phyloP scores from a whole-genome alignment of 1,140 invertebrate species.

The Zaprionus ghesquierei region DNA sequence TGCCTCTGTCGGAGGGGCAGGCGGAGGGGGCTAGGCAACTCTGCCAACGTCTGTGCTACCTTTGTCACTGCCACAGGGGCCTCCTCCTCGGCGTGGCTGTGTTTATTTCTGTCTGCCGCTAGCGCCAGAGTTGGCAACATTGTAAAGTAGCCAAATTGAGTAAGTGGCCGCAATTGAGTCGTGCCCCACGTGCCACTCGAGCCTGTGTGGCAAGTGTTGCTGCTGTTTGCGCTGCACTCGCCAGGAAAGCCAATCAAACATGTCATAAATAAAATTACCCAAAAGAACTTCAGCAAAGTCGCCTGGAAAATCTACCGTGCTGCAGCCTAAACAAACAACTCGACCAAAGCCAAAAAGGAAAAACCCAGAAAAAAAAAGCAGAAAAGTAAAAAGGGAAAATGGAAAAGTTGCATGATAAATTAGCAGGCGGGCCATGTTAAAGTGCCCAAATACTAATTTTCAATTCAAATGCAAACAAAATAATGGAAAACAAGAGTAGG shows the following conservation, averaged over 20 bases:
- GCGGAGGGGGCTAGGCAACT: not conserved
- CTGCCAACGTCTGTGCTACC: conserved; percentile 17
- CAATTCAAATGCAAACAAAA: conserved; percentile 81
- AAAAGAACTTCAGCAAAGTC: conserved; percentile 12
- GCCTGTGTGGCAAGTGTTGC: conserved; percentile 18
- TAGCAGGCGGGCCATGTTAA: conserved; percentile 56
- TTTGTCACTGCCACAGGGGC: conserved; percentile 37
- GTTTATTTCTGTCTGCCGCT: conserved; percentile 62
- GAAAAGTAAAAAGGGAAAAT: conserved; percentile 11
- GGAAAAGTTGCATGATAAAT: conserved; percentile 70
- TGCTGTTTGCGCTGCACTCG: conserved; percentile 47
- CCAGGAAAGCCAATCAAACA: conserved; percentile 64
- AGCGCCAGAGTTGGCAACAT: conserved; percentile 66
- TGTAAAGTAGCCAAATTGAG: conserved; percentile 69
- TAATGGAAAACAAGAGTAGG: conserved; percentile 74
- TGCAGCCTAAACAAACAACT: conserved; percentile 70
- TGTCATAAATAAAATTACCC: conserved; percentile 79
- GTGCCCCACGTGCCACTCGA: conserved; percentile 6
- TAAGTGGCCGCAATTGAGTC: conserved; percentile 72
- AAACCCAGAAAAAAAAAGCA: conserved; percentile 16
- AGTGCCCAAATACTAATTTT: conserved; percentile 78
- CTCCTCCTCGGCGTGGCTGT: not conserved
- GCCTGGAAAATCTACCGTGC: no score
- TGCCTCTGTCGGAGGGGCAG: not conserved
- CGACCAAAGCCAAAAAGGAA: conserved; percentile 19